Evolutionary conservation across 1,140 invertebrate species (phyloP), one percentile per base, ranked within the genome.

Genomic region (Pentalonia nigronervosa): DNA sequence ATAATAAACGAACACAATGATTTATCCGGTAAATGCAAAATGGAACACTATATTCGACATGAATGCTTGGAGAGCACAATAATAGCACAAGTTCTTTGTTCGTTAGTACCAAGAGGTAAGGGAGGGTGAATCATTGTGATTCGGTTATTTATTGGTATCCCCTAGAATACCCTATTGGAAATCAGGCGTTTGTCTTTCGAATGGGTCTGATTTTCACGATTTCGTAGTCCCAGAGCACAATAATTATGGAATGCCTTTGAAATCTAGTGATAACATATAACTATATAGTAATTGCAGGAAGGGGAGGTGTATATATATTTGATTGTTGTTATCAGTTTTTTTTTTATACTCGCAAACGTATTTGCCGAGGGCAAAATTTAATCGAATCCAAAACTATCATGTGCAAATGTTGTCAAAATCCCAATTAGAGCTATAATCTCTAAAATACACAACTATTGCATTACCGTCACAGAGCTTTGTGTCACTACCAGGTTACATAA

Each of bases 381-480:
- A 60, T 60, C 88, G 34, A 56, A 41, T 36, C 53, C 11, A 25
- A 60, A 60, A 60, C 50, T 30, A 48, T 60, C 36, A 60, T 56
- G 50, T 36, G 50, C 86, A 87, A 87, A 87, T 50, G 87, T 60
- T 41, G 88, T 41, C 88, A 23, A 90, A 90, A 90, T 88, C 47
- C 30, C 87, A 88, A 88, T 90, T 90, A 90, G 21, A 41, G 36
- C 0, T 60, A 41, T 41, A 41, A 90, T 90, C 88, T 34, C 50
- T 60, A 90, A 90, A 60, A 90, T 90, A 90, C 88, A 90, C 88
- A 90, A 90, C 88, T 90, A 90, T 90, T 90, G 53, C 88, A 90
- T 90, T 90, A 90, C 50, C 34, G 23, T 90, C 88, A 60, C 53
- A 30, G 53, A 90, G 50, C 53, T 60, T 90, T 60, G 34, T 90